phyloP scores from a whole-genome alignment of 1,140 invertebrate genomes.

The Delia radicum region DNA sequence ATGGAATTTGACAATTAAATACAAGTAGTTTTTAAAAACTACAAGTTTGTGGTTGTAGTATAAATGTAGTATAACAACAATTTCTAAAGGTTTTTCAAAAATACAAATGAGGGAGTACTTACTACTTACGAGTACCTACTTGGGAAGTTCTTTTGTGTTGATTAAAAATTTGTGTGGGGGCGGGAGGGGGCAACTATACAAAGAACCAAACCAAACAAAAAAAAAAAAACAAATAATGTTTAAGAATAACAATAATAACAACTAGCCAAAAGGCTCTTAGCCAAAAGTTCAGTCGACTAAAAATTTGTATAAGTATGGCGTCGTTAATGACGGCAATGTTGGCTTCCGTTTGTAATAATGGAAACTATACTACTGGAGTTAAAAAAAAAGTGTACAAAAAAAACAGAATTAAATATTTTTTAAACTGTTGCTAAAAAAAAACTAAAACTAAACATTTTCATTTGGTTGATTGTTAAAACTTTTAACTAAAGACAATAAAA shows the following conservation, averaged over 20 bases:
- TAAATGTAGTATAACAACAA: neutral
- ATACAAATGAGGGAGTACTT: neutral
- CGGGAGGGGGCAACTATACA: no score
- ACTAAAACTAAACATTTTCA: neutral
- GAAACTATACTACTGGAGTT: no score
- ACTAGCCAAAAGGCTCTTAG: conserved; percentile 1
- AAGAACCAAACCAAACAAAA: neutral
- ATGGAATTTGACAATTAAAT: no score
- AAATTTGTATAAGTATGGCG: neutral
- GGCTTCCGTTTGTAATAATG: neutral
- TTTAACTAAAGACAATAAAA: neutral
- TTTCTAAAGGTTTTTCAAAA: neutral
- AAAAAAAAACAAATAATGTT: neutral
- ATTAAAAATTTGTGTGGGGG: neutral
- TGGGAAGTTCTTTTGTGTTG: neutral
- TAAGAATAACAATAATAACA: neutral
- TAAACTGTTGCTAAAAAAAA: neutral
- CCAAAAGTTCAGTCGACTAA: neutral
- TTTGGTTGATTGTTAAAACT: neutral
- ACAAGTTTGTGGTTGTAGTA: no score
- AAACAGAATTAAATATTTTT: neutral
- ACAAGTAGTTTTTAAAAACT: no score
- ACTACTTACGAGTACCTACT: neutral
- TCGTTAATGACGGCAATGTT: neutral
- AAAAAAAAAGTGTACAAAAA: no score